These are phyloP conservation scores for Drosophila meridionalis DNA, from an alignment of 2,888 invertebrate species.

Conservation along the genomic window DNA sequence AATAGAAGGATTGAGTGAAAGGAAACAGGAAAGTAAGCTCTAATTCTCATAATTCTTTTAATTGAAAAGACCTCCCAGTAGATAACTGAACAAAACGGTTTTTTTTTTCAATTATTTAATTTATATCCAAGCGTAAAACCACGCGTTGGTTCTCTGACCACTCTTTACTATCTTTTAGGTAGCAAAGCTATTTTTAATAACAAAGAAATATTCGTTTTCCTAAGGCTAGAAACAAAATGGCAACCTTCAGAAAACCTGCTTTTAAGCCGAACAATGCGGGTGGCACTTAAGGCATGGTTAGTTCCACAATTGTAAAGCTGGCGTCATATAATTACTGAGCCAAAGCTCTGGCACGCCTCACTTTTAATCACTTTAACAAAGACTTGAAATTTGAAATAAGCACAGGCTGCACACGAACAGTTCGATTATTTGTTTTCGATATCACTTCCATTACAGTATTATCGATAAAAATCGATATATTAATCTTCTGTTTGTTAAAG, in stretches of 20 bases:
- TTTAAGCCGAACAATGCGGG: slow-evolving; percentile 6
- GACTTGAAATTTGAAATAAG: background rate
- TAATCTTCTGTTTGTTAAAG: background rate
- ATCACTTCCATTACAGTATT: background rate
- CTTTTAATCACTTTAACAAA: background rate
- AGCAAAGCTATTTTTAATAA: background rate
- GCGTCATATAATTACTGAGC: slow-evolving; percentile 5
- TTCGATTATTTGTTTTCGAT: background rate
- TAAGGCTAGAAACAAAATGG: background rate
- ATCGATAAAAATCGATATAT: background rate
- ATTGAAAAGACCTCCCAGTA: background rate
- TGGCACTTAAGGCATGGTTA: slow-evolving; percentile 3
- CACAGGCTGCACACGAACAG: background rate
- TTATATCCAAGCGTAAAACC: background rate
- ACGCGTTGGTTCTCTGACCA: background rate
- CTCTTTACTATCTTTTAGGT: background rate
- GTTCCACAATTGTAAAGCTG: slow-evolving; percentile 5
- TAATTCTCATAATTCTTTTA: background rate
- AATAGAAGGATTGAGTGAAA: background rate
- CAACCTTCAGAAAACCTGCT: slow-evolving; percentile 10
- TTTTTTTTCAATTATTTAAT: background rate
- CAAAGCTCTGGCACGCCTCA: background rate
- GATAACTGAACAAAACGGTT: background rate
- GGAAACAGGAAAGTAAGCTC: background rate
- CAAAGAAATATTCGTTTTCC: background rate